Conservation (phyloP, 2,888 invertebrate species). For the Linnaemya tessellans region DNA sequence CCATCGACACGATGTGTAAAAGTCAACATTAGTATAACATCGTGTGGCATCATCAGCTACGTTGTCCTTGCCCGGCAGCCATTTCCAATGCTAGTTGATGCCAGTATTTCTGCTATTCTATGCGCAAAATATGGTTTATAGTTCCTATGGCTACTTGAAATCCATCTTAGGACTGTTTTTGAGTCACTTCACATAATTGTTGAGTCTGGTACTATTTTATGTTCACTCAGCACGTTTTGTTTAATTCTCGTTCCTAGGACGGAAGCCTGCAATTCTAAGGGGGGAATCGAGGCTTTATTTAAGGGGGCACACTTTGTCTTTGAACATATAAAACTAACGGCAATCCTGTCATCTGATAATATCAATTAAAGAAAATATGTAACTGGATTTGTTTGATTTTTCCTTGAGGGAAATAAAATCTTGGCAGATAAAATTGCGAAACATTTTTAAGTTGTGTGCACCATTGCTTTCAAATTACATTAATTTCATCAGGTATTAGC, state of each 20-base stretch:
- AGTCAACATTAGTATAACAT: too few species aligned
- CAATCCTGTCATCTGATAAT: background rate
- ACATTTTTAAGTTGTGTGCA: background rate
- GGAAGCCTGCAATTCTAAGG: background rate
- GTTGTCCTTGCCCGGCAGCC: too few species aligned
- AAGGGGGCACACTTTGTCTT: background rate
- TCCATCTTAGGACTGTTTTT: too few species aligned
- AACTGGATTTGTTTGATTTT: background rate
- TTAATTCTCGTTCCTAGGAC: background rate
- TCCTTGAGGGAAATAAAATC: conserved; percentile 28
- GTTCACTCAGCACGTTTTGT: too few species aligned
- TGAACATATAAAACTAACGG: background rate
- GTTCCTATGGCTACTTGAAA: too few species aligned
- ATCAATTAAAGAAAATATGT: background rate
- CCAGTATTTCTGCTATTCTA: too few species aligned
- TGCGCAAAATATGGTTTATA: too few species aligned
- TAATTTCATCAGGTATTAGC: conserved; percentile 36
- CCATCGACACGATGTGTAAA: too few species aligned
- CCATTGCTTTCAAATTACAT: conserved; percentile 22
- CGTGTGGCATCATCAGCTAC: too few species aligned
- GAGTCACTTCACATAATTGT: too few species aligned
- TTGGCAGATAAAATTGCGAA: conserved; percentile 17
- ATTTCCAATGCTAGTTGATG: too few species aligned
- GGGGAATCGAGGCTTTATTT: background rate
- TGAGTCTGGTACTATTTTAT: too few species aligned